Evolutionary conservation across 2,888 invertebrate species (phyloP).

Genomic region (Phyllotreta striolata): DNA sequence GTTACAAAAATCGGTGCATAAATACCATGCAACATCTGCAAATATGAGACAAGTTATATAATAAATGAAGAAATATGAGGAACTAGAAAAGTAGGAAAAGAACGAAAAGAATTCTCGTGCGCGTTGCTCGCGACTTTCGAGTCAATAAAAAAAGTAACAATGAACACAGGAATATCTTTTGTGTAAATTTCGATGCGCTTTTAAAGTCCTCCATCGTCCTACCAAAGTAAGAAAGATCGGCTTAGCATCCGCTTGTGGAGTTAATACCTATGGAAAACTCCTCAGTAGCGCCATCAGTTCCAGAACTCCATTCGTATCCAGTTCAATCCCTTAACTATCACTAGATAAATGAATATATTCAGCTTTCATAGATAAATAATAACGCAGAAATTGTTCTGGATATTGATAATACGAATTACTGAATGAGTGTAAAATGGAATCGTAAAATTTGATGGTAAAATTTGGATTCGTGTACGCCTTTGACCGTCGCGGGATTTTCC

Average conservation of each 20-base stretch:
- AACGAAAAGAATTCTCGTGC: no score
- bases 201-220: constrained; percentile 28
- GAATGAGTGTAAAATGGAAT: no score
- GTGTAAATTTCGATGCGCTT: constrained; percentile 41
- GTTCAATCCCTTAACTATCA: not conserved
- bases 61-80: no score
- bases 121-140: not conserved
- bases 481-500: constrained; percentile 41
- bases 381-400: no score
- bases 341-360: no score
- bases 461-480: constrained; percentile 3
- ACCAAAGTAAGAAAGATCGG: constrained; percentile 46
- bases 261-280: constrained; percentile 45
- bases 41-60: no score
- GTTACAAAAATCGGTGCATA: no score
- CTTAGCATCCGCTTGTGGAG: constrained; percentile 49
- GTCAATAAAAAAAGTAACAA: constrained; percentile 7
- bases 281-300: constrained; percentile 17
- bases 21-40: no score
- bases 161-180: constrained; percentile 21
- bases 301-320: not conserved
- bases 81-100: no score
- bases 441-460: no score
- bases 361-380: no score
- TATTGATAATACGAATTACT: no score